phyloP scores from a whole-genome alignment of 2,888 invertebrate species.

The Macrosiphum euphorbiae region DNA sequence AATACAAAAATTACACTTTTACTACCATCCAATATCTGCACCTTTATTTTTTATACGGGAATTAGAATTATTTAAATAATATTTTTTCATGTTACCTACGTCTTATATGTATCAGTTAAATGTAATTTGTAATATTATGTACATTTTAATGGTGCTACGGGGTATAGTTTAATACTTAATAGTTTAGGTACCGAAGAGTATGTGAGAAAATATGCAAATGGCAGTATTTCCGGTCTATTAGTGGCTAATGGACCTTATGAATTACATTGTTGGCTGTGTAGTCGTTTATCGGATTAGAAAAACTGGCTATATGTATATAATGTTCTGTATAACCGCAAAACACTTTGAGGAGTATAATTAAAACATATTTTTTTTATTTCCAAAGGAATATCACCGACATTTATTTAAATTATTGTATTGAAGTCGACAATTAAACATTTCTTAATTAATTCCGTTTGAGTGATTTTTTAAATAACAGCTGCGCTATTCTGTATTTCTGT shows the following conservation, averaged over 20 bases:
- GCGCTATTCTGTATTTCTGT: not conserved
- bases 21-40: not conserved
- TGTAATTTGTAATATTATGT: constrained; percentile 3
- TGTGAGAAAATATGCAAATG: constrained; percentile 39
- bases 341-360: not conserved
- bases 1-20: not conserved
- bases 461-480: constrained; percentile 1
- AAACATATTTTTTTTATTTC: not conserved
- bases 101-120: not conserved
- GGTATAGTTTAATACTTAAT: constrained; percentile 1
- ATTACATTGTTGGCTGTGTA: not conserved
- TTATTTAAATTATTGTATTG: not conserved
- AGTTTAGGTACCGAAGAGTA: not conserved
- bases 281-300: constrained; percentile 30
- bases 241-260: constrained; percentile 36
- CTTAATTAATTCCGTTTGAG: not conserved
- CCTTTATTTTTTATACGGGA: not conserved
- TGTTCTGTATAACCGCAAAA: not conserved
- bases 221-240: constrained; percentile 33
- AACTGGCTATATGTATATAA: not conserved
- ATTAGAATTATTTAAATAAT: not conserved
- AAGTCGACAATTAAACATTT: not conserved
- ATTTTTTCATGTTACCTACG: not conserved
- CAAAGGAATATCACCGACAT: not conserved
- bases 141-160: not conserved